Evolutionary conservation across 2,113 vertebrate genomes (phyloP), one percentile per base, ranked within the genome.

Genomic region (Apus apus): DNA sequence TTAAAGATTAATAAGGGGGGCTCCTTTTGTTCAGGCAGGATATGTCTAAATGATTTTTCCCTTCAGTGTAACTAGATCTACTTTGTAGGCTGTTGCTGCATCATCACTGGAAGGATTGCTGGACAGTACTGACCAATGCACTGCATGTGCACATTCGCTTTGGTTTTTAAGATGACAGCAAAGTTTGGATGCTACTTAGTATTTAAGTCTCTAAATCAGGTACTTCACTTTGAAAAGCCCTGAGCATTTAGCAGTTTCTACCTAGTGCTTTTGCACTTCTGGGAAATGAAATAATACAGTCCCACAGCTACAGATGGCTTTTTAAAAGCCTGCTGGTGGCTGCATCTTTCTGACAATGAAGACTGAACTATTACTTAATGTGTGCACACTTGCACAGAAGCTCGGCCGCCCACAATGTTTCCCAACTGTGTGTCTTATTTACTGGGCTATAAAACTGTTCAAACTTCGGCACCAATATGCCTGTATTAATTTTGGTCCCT

Each of bases 31-130:
- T 43, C 14, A 43, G 40, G 12, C 40, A 46, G 66, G 38, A 2
- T 11, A 8, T 1, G 2, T 46, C 38, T 5, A 20, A 12, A 2
- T 80, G 3, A 16, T 10, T 8, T 58, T 76, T 67, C 20, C 50
- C 43, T 60, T 70, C 1, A 4, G 64, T 16, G 19, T 51, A 53
- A 1, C 0, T 1, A 32, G 10, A 43, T 43, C 53, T 81, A 48
- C 74, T 81, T 25, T 0, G 0, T 5, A 43, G 68, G 48, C 46
- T 81, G 13, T 54, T 32, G 22, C 73, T 65, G 83, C 65, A 26
- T 4, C 2, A 1, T 34, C 34, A 11, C 7, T 38, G 38, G 27
- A 45, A 30, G 1, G 4, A 21, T 4, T 21, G 26, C 53, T 15
- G 21, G 46, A 2, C n/a, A 65, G 26, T 22, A 25, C 40, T 0